Conservation (phyloP, 2,113 vertebrate genomes). For the Cynopterus brachyotis region DNA sequence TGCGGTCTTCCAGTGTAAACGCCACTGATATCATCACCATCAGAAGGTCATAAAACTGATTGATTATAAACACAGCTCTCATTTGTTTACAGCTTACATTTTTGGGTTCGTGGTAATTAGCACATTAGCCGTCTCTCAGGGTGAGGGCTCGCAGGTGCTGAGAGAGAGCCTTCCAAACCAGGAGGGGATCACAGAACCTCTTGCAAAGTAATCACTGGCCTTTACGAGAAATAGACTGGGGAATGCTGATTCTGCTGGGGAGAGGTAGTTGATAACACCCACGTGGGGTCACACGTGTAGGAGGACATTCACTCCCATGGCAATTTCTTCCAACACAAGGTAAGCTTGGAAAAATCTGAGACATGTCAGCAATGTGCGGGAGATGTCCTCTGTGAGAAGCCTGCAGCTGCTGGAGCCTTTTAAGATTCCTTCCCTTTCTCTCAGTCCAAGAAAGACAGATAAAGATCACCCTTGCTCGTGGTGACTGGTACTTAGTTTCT, state of each 20-base stretch:
- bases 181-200: slow-evolving; percentile 41
- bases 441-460: slow-evolving; percentile 80
- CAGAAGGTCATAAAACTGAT: slow-evolving; percentile 99
- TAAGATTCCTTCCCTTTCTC: slow-evolving; percentile 80
- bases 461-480: slow-evolving; percentile 82
- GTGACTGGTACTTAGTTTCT: slow-evolving; percentile 84
- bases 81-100: slow-evolving; percentile 98
- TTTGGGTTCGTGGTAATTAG: slow-evolving; percentile 93
- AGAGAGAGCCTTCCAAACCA: slow-evolving; percentile 46
- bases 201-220: neutral
- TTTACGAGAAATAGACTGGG: neutral
- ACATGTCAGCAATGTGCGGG: slow-evolving; percentile 89
- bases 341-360: slow-evolving; percentile 86
- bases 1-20: slow-evolving; percentile 94
- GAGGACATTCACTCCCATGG: slow-evolving; percentile 70
- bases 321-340: slow-evolving; percentile 76
- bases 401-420: slow-evolving; percentile 76
- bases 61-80: slow-evolving; percentile 99
- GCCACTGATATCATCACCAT: slow-evolving; percentile 97
- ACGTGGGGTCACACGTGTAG: slow-evolving; percentile 41
- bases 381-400: slow-evolving; percentile 83
- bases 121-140: slow-evolving; percentile 93
- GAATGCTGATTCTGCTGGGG: slow-evolving; percentile 43
- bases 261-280: slow-evolving; percentile 70
- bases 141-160: slow-evolving; percentile 96